Evolutionary conservation across 2,888 invertebrate genomes (phyloP), one percentile per base, ranked within the genome.

Genomic region (Trissoscelio sp.): DNA sequence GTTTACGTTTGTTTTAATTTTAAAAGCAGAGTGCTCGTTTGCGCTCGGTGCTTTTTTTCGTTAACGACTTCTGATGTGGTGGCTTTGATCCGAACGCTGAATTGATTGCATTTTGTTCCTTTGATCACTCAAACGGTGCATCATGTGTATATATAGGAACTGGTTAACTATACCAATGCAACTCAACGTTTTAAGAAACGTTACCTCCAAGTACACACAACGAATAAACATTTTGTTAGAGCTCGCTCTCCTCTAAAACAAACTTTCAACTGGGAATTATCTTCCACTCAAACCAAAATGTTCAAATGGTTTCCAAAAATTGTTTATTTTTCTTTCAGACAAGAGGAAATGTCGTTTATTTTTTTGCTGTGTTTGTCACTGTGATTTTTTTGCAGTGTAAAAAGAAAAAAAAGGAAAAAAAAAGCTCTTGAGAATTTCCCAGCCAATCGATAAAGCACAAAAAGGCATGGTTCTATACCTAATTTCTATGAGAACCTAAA

Each of bases 71-170:
- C 58, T 75, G 66, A 75, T 67, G 75, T 75, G 66, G 67, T 28
- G 39, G 67, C 75, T 75, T 75, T 75, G 75, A 75, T 58, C 22
- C 31, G 22, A 16, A 46, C 57, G 20, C 24, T 34, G 66, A 22
- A 66, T 66, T 67, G 75, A 75, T 75, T 75, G 42, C 67, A 75
- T 67, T 67, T 75, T 75, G 66, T 67, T 75, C 67, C 75, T 75
- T 75, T 75, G 75, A 75, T 67, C 75, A 57, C 37, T 75, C 67
- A 66, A 51, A 58, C 58, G 66, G 16, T 67, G 75, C 67, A 74
- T 74, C 57, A 46, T 44, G 57, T 48, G 28, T 67, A 66, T 14
- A 67, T 55, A 67, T 39, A 57, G 12, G 37, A 46, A 37, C 37
- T 14, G 22, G 44, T 24, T 62, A 53, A 62, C 51, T 22, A 20